Conservation (phyloP, 2,888 invertebrate genomes). For the Pocota personata region DNA sequence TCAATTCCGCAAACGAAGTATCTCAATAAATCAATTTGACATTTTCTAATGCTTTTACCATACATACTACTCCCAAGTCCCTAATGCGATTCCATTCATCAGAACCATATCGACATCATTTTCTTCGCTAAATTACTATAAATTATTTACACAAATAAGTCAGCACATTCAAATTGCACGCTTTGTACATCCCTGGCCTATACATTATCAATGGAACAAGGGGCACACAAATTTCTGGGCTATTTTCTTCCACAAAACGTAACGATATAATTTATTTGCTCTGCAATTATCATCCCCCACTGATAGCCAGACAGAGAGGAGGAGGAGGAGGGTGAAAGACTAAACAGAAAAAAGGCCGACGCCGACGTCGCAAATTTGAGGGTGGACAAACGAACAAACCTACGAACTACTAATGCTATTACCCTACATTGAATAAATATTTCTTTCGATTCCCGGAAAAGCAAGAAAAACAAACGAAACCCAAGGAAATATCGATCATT, state of each 20-base stretch:
- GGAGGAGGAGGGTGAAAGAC: not conserved
- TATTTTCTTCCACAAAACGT: conserved; percentile 18
- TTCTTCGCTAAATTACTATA: conserved; percentile 56
- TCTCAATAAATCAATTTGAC: conserved; percentile 57
- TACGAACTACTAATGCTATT: conserved; percentile 54
- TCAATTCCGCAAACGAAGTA: conserved; percentile 20
- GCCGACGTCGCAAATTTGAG: conserved; percentile 43
- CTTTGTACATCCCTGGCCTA: conserved; percentile 3
- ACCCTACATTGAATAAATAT: conserved; percentile 65
- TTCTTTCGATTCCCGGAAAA: conserved; percentile 54
- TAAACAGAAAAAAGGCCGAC: conserved; percentile 32
- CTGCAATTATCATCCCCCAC: conserved; percentile 59
- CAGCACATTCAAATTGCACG: conserved; percentile 63
- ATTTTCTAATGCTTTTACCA: conserved; percentile 16
- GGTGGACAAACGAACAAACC: conserved; percentile 49
- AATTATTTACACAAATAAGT: conserved; percentile 68
- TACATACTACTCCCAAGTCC: not conserved
- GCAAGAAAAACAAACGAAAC: conserved; percentile 43
- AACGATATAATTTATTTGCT: conserved; percentile 71
- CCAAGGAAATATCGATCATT: conserved; percentile 65
- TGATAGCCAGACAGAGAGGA: conserved; percentile 30
- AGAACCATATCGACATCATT: conserved; percentile 45
- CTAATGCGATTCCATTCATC: conserved; percentile 65
- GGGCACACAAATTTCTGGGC: conserved; percentile 35
- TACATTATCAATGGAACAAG: conserved; percentile 34